Evolutionary conservation across 2,888 invertebrate species (phyloP).

Genomic region (Spodoptera littoralis): DNA sequence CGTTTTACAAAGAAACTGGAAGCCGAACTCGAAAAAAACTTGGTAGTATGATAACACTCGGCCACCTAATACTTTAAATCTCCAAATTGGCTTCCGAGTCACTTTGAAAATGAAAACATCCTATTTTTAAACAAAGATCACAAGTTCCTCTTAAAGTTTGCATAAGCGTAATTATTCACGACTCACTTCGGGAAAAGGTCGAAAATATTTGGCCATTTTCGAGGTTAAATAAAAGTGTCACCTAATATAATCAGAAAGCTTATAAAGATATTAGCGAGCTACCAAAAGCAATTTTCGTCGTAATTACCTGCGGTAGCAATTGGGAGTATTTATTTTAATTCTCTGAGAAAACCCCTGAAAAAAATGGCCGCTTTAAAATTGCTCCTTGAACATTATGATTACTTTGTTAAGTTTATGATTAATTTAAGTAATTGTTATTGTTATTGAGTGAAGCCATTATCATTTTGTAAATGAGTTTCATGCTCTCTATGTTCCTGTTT

Average conservation of each 20-base stretch:
- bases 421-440: conserved; percentile 44
- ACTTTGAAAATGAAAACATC: conserved; percentile 8
- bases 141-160: conserved; percentile 24
- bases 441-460: conserved; percentile 22
- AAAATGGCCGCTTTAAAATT: conserved; percentile 32
- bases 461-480: conserved; percentile 1
- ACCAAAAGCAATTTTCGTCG: conserved; percentile 56
- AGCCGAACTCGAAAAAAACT: conserved; percentile 5
- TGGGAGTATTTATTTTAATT: conserved; percentile 49
- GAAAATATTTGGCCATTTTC: conserved; percentile 45
- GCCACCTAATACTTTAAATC: conserved; percentile 14
- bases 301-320: conserved; percentile 55
- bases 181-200: conserved; percentile 38
- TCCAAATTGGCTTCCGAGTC: conserved; percentile 30
- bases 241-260: conserved; percentile 57
- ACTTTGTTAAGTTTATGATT: conserved; percentile 40
- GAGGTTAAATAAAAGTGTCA: conserved; percentile 50
- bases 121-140: conserved; percentile 23
- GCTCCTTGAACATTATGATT: conserved; percentile 39
- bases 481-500: too few relatives aligned
- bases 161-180: conserved; percentile 33
- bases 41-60: conserved; percentile 23
- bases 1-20: too few relatives aligned
- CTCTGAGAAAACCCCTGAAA: conserved; percentile 29
- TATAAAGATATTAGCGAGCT: conserved; percentile 56